Base-by-base conservation (phyloP, 1,140 invertebrate genomes). In the Chironomus striatipennis region DNA sequence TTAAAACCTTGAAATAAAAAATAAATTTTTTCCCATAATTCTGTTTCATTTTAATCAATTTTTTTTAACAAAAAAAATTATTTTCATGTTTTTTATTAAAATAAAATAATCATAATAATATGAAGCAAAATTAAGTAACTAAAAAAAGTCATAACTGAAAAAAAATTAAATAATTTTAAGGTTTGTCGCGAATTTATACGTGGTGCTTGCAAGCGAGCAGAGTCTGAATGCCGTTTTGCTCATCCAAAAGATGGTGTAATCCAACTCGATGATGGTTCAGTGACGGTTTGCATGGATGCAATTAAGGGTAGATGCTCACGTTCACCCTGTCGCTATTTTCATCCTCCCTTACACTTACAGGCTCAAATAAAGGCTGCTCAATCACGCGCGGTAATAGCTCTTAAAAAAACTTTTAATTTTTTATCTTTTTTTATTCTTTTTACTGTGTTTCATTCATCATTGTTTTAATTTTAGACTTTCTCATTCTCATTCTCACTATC, bases 211-310 rank as follows among this genome's bases (percentile, higher is more conserved):
- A 95, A 95, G 88, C 92, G 95, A 85, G 90, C 93, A 83, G 93
- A 96, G 88, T 90, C 90, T 83, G 95, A 97, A 89, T 98, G 96
- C 90, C 93, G 94, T 87, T 97, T 94, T 90, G 95, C 96, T 86
- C 96, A 98, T 89, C 95, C 95, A 87, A 91, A 94, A 86, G 93
- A 95, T 85, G 90, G 92, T 87, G 92, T 94, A 87, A 92, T 88
- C 85, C 91, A 93, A 88, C 92, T 92, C 87, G 92, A 94, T 86
- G 94, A 96, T 89, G 94, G 94, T 89, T 92, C 91, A 87, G 92
- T 97, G 88, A 97, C 94, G 87, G 95, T 97, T 89, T 97, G 95
- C 93, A 97, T 97, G 94, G 95, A 97, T 90, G 94, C 94, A 89
- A 92, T 97, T 88, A 97, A 96, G 90, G 93, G 93, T 87, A 91